Conservation (phyloP, 2,797 vertebrate species). For the Onychomys leucogaster region DNA sequence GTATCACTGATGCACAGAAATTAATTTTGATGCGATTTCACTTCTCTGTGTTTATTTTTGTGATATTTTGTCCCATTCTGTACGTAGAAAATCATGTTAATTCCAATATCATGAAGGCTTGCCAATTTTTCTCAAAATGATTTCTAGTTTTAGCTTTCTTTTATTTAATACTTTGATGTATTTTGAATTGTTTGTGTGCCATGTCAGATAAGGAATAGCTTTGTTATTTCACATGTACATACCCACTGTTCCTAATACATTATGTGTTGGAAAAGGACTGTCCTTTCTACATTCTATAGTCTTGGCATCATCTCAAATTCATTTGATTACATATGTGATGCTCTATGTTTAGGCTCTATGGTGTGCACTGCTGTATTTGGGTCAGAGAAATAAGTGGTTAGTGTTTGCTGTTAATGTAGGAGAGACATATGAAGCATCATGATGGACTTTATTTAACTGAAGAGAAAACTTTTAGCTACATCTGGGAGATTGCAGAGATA, state of each 20-base stretch:
- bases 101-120: not conserved
- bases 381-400: not conserved
- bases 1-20: not conserved
- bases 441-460: slow-evolving; percentile 15
- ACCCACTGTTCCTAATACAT: not conserved
- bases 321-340: not conserved
- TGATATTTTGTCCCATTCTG: not conserved
- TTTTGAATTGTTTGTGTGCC: not conserved
- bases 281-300: not conserved
- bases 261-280: not conserved
- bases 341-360: not conserved
- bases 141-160: not conserved
- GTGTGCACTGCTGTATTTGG: not conserved
- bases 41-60: not conserved
- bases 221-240: not conserved
- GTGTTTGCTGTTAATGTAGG: not conserved
- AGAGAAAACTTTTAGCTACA: not conserved
- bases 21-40: not conserved
- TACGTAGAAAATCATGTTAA: not conserved
- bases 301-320: not conserved
- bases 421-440: not conserved
- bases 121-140: not conserved
- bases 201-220: not conserved
- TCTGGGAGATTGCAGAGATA: not conserved
- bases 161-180: not conserved